Percentiles rank a stretch among this genome's conserved stretches.
phyloP scores from a whole-genome alignment of 2,113 vertebrate genomes.

The Colaptes auratus region DNA sequence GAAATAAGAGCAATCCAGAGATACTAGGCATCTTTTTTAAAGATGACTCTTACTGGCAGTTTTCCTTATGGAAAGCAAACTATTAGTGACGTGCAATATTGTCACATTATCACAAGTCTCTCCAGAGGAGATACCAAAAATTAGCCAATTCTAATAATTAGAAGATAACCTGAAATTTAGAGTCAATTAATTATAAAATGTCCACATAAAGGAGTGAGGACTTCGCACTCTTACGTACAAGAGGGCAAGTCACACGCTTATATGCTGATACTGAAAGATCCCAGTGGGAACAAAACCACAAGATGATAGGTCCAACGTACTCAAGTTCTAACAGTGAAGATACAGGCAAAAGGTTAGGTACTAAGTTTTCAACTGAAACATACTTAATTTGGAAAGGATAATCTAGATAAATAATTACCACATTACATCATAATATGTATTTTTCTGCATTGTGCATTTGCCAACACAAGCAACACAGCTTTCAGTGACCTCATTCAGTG shows the following conservation, averaged over 20 bases:
- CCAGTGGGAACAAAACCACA: background rate
- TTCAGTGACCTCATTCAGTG: background rate
- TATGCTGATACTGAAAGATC: background rate
- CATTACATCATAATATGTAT: background rate
- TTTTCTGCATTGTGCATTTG: background rate
- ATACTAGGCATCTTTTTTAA: background rate
- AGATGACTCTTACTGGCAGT: background rate
- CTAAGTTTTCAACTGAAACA: background rate
- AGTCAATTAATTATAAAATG: conserved; percentile 22
- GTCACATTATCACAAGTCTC: background rate
- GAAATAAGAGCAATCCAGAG: background rate
- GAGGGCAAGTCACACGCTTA: background rate
- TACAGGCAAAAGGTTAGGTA: background rate
- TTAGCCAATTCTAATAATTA: conserved; percentile 38
- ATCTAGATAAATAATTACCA: background rate
- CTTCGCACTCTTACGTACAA: background rate
- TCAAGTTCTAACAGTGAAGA: background rate
- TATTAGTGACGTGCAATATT: background rate
- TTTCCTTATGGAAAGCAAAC: conserved; percentile 3
- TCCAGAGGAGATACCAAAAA: conserved; percentile 25
- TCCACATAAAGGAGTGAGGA: background rate
- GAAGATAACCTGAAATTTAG: conserved; percentile 1
- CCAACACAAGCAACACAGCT: background rate
- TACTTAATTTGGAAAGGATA: background rate
- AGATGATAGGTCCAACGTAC: background rate